These are phyloP conservation scores for Caenorhabditis virilis DNA, from an alignment of 2,888 invertebrate genomes.

Conservation along the genomic window DNA sequence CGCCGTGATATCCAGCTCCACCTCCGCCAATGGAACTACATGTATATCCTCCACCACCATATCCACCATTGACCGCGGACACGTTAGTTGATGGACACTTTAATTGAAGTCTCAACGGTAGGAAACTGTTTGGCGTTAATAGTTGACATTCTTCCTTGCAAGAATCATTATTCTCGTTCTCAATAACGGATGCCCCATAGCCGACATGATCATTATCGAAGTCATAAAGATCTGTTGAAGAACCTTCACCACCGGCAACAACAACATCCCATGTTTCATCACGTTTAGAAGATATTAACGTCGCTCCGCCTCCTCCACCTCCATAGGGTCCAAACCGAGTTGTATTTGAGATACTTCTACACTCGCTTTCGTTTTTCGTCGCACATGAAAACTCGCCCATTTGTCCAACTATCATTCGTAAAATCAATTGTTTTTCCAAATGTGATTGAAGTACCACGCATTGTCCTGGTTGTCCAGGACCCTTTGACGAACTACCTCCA, in stretches of 20 bases:
- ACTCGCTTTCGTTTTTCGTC: no score
- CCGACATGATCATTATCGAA: background rate
- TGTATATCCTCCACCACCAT: slow-evolving; percentile 53
- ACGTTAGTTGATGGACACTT: slow-evolving; percentile 9
- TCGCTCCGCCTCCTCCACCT: slow-evolving; percentile 37
- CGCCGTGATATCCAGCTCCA: slow-evolving; percentile 53
- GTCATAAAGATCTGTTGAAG: background rate
- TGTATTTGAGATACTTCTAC: no score
- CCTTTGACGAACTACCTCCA: slow-evolving; percentile 10
- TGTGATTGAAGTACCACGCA: slow-evolving; percentile 23
- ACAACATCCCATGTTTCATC: slow-evolving; percentile 21
- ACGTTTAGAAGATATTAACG: slow-evolving; percentile 12
- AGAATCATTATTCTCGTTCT: slow-evolving; percentile 1
- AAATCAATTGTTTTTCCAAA: slow-evolving; percentile 15
- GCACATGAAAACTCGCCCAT: slow-evolving; percentile 25
- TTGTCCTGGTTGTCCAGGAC: slow-evolving; percentile 11
- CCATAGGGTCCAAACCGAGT: no score
- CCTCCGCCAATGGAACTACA: slow-evolving; percentile 57
- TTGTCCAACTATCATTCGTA: slow-evolving; percentile 28
- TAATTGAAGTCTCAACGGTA: slow-evolving; percentile 1
- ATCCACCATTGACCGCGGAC: slow-evolving; percentile 39
- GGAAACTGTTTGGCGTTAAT: slow-evolving; percentile 3
- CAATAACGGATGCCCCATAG: slow-evolving; percentile 17
- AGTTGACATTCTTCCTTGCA: slow-evolving; percentile 7
- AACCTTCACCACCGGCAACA: slow-evolving; percentile 29